phyloP scores from a whole-genome alignment of 2,888 invertebrate species.

The Apotomis betuletana region DNA sequence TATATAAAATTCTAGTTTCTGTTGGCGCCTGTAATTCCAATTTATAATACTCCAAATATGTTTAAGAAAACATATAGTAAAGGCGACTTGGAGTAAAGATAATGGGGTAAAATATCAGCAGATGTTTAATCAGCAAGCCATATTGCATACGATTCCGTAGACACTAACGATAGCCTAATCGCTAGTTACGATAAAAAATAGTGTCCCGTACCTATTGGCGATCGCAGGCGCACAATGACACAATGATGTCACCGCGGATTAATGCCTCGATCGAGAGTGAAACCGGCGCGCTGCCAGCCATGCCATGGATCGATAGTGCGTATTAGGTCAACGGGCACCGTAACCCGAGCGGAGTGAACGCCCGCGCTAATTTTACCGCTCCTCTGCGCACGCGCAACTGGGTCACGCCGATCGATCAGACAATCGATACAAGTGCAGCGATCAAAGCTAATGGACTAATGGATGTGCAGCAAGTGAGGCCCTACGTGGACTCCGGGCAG shows the following conservation, averaged over 20 bases:
- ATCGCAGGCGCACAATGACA: conserved; percentile 11
- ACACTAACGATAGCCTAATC: too few species aligned
- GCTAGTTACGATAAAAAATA: too few species aligned
- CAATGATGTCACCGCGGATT: conserved; percentile 33
- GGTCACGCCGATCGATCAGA: conserved; percentile 27
- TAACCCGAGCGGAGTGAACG: conserved; percentile 42
- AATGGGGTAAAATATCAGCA: too few species aligned
- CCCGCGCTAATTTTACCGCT: conserved; percentile 37
- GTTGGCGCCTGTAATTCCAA: too few species aligned
- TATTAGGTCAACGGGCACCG: conserved; percentile 37
- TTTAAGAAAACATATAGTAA: too few species aligned
- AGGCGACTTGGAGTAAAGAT: too few species aligned
- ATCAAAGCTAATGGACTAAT: conserved; percentile 22
- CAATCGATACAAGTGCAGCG: conserved; percentile 11
- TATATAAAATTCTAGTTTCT: background rate
- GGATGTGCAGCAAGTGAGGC: conserved; percentile 1
- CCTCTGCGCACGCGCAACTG: conserved; percentile 12
- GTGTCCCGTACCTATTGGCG: background rate
- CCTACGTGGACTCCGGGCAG: background rate
- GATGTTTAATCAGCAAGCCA: too few species aligned
- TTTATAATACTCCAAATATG: too few species aligned
- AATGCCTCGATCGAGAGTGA: conserved; percentile 36
- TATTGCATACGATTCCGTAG: too few species aligned
- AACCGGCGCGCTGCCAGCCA: conserved; percentile 33
- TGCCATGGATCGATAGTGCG: conserved; percentile 32